Conservation (phyloP, 2,797 vertebrate species). For the Eremophila alpestris region DNA sequence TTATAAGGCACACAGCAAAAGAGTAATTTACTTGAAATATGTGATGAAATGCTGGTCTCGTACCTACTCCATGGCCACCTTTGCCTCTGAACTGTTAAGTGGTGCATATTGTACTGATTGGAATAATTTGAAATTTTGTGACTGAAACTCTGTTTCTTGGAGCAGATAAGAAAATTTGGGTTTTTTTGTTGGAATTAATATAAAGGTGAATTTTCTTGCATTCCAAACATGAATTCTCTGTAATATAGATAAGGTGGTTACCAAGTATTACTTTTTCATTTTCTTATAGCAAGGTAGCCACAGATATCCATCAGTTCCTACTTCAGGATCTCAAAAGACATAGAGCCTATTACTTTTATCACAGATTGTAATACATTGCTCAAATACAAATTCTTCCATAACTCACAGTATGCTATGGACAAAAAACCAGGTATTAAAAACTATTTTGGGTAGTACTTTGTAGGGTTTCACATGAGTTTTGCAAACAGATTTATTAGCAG, state of each 20-base stretch:
- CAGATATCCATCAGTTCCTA: neutral
- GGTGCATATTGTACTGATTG: neutral
- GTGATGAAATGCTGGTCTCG: neutral
- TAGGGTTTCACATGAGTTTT: neutral
- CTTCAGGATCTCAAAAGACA: neutral
- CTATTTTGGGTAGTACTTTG: neutral
- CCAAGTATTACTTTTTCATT: neutral
- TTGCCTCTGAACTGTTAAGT: neutral
- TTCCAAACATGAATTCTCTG: neutral
- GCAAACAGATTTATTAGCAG: neutral
- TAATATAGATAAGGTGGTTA: neutral
- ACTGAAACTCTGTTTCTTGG: neutral
- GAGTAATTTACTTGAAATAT: neutral
- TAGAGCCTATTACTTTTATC: neutral
- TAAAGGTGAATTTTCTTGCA: neutral
- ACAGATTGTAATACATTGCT: neutral
- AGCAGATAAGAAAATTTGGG: neutral
- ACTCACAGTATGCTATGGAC: neutral
- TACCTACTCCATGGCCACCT: neutral
- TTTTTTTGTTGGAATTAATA: neutral
- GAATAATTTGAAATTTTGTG: neutral
- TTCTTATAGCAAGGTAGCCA: neutral
- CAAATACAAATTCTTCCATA: neutral
- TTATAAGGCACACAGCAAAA: neutral
- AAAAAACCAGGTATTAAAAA: neutral